phyloP scores from a whole-genome alignment of 35 echinoderm and acorn worm genomes.

The Eucidaris tribuloides region DNA sequence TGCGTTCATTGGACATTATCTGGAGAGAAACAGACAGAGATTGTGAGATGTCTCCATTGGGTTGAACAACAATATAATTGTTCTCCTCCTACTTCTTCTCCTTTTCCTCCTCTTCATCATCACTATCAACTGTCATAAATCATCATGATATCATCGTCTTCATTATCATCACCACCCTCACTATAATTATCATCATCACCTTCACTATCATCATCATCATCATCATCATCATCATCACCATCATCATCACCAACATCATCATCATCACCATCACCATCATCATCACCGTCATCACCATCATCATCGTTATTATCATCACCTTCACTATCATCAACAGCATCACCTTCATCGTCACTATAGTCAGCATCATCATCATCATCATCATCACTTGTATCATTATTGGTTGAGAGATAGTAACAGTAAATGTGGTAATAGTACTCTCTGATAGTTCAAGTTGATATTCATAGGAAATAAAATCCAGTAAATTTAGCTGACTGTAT shows the following conservation, averaged over 20 bases:
- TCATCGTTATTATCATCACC: neutral
- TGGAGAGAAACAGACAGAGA: constrained; percentile 6
- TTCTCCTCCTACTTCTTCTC: too few relatives aligned
- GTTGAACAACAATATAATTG: too few relatives aligned
- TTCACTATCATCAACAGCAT: neutral
- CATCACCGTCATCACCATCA: neutral
- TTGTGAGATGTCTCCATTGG: neutral
- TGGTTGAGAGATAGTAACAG: too few relatives aligned
- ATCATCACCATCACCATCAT: constrained; percentile 9
- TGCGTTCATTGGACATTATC: constrained; percentile 86
- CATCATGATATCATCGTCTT: neutral
- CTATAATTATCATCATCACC: constrained; percentile 3
- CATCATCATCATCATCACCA: constrained; percentile 18
- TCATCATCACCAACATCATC: neutral
- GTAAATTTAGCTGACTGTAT: too few relatives aligned
- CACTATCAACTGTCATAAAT: too few relatives aligned
- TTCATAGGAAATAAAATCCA: too few relatives aligned
- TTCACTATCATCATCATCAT: constrained; percentile 10
- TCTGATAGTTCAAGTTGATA: too few relatives aligned
- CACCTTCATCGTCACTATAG: neutral
- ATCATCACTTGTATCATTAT: too few relatives aligned
- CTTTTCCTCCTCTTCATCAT: too few relatives aligned
- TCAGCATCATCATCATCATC: neutral
- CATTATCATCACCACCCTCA: neutral
- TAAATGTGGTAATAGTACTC: too few relatives aligned